These are phyloP conservation scores for Andrena cerasifolii DNA, from an alignment of 1,140 invertebrate genomes.

Conservation along the genomic window DNA sequence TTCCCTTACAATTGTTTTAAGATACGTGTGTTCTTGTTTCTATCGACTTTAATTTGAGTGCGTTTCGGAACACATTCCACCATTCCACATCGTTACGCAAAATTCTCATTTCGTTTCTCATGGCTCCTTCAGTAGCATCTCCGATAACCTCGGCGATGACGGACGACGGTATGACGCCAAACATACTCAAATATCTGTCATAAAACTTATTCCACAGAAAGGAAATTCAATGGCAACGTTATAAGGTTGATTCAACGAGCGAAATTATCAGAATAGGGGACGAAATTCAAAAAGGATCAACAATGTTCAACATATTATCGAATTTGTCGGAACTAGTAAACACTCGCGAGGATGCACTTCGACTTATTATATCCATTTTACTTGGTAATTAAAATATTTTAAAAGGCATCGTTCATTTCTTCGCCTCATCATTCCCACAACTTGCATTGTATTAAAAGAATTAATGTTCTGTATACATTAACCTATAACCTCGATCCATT, in stretches of 20 bases:
- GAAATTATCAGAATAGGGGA: background rate
- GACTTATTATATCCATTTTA: slow-evolving; percentile 35
- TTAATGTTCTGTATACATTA: background rate
- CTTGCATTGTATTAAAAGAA: too few species aligned
- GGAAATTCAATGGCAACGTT: background rate
- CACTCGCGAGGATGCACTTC: slow-evolving; percentile 2
- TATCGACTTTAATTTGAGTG: background rate
- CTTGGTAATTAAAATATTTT: slow-evolving; percentile 35
- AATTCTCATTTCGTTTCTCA: background rate
- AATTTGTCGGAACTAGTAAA: background rate
- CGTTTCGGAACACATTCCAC: slow-evolving; percentile 27
- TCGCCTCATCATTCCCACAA: too few species aligned
- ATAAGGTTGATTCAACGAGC: background rate
- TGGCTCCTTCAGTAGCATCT: background rate
- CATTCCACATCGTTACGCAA: background rate
- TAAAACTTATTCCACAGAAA: background rate
- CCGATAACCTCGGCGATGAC: background rate
- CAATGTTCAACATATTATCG: slow-evolving; percentile 13
- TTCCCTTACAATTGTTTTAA: too few species aligned
- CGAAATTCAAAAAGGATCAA: background rate
- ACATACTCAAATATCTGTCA: background rate
- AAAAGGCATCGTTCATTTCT: background rate
- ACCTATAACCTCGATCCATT: background rate
- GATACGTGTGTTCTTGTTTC: too few species aligned
- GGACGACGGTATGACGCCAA: background rate